Conservation (phyloP, 2,113 vertebrate genomes). For the Pseudorhombus dupliciocellatus region DNA sequence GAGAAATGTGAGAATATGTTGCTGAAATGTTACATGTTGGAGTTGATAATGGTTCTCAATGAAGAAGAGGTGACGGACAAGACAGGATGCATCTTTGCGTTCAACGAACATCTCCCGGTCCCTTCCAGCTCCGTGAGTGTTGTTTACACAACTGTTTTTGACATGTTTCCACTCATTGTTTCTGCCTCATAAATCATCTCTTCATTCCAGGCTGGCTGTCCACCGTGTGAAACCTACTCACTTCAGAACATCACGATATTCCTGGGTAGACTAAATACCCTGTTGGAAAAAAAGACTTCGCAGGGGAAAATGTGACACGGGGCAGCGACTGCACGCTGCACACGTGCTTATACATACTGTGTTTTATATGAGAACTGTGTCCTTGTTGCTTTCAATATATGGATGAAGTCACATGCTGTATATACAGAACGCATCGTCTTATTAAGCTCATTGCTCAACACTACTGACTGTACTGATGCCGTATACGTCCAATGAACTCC, state of each 20-base stretch:
- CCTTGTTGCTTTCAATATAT: background rate
- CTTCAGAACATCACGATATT: conserved; percentile 62
- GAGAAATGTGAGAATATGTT: conserved; percentile 38
- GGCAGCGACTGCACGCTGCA: conserved; percentile 40
- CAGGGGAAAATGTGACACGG: background rate
- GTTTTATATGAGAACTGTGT: background rate
- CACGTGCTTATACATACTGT: conserved; percentile 43
- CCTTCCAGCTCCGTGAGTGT: conserved; percentile 12
- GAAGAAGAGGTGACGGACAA: conserved; percentile 14
- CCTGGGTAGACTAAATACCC: conserved; percentile 12
- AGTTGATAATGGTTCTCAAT: conserved; percentile 65
- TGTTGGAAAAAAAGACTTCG: conserved; percentile 45
- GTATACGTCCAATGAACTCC: background rate
- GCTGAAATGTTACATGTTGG: conserved; percentile 75
- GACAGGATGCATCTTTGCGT: background rate
- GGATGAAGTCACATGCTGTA: conserved; percentile 12
- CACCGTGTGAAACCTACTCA: conserved; percentile 68
- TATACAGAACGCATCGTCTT: background rate
- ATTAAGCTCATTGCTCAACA: conserved; percentile 12
- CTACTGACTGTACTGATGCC: conserved; percentile 27
- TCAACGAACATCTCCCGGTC: rapidly evolving
- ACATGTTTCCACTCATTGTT: too few species aligned
- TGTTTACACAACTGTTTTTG: background rate
- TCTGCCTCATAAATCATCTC: conserved; percentile 17
- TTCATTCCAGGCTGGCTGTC: conserved; percentile 62